Percentiles rank a stretch among this genome's conserved stretches.
phyloP scores from a whole-genome alignment of 2,888 invertebrate species.

The Acanthoscelides obtectus region DNA sequence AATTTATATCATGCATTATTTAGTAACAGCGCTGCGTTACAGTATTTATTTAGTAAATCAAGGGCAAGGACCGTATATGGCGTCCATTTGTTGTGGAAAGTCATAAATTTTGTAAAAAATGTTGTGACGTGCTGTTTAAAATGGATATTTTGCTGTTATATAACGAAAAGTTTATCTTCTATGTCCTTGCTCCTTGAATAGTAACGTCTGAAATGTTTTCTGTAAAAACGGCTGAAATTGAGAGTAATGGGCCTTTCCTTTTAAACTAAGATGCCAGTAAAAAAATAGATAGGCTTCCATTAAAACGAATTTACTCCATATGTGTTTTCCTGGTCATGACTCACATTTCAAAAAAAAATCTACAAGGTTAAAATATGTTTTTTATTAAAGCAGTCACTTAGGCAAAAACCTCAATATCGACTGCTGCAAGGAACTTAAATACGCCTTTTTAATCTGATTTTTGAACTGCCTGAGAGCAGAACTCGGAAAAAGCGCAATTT shows the following conservation, averaged over 20 bases:
- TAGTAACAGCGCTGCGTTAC: not conserved
- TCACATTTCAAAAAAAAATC: no score
- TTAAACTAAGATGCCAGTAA: not conserved
- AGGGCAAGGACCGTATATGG: not conserved
- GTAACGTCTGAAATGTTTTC: not conserved
- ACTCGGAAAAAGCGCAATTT: no score
- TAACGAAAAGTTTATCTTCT: not conserved
- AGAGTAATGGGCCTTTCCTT: not conserved
- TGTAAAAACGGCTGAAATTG: not conserved
- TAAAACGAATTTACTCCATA: no score
- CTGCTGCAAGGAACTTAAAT: no score
- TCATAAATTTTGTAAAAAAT: not conserved
- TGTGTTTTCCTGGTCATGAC: no score
- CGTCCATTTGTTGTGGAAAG: not conserved
- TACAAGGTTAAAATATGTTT: no score
- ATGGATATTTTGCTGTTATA: not conserved
- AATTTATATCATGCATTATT: not conserved
- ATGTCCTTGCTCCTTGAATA: not conserved
- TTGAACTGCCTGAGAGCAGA: no score
- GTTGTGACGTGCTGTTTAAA: not conserved
- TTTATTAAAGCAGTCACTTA: no score
- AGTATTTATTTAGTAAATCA: not conserved
- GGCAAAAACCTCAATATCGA: no score
- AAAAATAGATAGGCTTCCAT: no score
- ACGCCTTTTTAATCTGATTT: no score